Percentiles rank a stretch among this genome's conserved stretches.
phyloP scores from a whole-genome alignment of 2,797 vertebrate species.

The Vireo griseus region DNA sequence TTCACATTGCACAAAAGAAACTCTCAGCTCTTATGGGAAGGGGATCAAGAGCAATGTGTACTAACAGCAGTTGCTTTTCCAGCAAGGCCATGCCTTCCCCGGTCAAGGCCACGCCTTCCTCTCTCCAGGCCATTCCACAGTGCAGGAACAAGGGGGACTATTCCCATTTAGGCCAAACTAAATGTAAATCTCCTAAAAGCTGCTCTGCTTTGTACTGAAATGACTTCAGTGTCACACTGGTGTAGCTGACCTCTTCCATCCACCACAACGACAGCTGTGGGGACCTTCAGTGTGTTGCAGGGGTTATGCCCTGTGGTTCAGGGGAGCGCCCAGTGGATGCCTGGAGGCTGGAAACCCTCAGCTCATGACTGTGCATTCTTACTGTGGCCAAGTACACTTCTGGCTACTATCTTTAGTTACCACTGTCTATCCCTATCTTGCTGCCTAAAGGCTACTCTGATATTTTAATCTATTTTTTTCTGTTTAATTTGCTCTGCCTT shows the following conservation, averaged over 20 bases:
- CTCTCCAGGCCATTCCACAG: background rate
- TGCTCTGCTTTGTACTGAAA: background rate
- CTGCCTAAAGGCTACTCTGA: background rate
- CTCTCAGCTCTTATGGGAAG: accelerated
- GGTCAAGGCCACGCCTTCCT: accelerated
- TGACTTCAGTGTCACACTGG: background rate
- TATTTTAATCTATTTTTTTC: background rate
- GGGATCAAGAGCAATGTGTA: background rate
- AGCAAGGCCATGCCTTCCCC: accelerated
- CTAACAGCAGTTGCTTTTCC: background rate
- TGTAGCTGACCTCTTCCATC: background rate
- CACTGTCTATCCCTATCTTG: accelerated
- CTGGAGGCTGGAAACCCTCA: background rate
- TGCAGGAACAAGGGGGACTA: background rate
- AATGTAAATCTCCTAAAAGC: background rate
- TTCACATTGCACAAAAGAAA: background rate
- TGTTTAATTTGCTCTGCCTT: background rate
- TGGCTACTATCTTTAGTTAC: background rate
- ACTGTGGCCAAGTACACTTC: background rate
- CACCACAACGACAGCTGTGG: accelerated
- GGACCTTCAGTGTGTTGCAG: background rate
- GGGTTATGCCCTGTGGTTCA: background rate
- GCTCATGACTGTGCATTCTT: background rate
- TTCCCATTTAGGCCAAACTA: background rate
- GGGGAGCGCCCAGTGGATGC: background rate